These are phyloP conservation scores for Herpailurus yagouaroundi DNA, from an alignment of 2,113 vertebrate species.

Conservation along the genomic window DNA sequence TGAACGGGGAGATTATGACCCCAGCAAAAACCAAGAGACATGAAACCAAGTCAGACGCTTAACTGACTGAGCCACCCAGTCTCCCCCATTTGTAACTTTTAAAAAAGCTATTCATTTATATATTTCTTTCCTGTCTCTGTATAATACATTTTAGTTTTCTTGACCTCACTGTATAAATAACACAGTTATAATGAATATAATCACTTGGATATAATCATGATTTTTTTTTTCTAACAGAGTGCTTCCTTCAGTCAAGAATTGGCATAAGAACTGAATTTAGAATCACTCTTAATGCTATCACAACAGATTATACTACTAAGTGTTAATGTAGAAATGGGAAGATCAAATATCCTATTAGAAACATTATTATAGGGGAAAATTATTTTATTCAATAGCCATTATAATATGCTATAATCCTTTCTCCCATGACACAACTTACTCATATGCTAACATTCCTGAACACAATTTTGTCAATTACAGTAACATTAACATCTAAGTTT, in stretches of 20 bases:
- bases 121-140: neutral
- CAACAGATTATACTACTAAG: slow-evolving; percentile 58
- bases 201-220: neutral
- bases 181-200: neutral
- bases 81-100: neutral
- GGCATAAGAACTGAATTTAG: neutral
- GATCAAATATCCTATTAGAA: neutral
- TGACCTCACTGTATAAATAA: neutral
- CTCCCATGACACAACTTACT: neutral
- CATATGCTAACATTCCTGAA: neutral
- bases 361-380: neutral
- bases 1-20: too few species aligned
- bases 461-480: neutral
- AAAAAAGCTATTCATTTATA: neutral
- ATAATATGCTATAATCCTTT: neutral
- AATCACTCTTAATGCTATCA: slow-evolving; percentile 55
- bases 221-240: neutral
- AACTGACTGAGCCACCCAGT: too few species aligned
- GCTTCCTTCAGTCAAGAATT: neutral
- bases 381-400: neutral
- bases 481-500: neutral
- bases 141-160: neutral
- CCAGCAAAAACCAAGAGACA: too few species aligned
- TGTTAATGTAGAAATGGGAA: neutral
- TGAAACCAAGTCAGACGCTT: too few species aligned